Base-by-base conservation (phyloP, 2,888 invertebrate species). In the Acrobasis consociella region DNA sequence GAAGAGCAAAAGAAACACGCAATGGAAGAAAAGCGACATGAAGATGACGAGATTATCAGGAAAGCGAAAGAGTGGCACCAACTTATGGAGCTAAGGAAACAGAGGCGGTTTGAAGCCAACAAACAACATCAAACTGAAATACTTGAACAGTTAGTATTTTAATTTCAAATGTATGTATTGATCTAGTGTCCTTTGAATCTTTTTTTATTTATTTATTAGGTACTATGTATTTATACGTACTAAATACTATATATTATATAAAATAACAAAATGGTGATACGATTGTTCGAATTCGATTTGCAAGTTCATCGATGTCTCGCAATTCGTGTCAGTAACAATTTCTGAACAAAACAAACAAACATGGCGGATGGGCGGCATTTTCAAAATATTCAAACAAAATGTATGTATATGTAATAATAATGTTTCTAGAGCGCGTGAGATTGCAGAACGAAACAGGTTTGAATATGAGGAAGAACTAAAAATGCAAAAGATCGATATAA, bases 51-150 rank as follows among this genome's bases (percentile, higher is more conserved):
- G 0, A 76, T 86, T 64, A 75, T 82, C 11, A 74, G 73, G 10
- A 82, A 81, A 62, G 82, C 91, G 0, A 80, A 80, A 64, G 90
- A 89, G 64, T 92, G 89, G 89, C 65, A 89, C 62, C 75, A 78
- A 9, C 76, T 86, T 13, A 66, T 80, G 70, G 80, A 67, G 0
- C 63, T 74, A 5, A 76, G 75, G 64, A 78, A 72, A 61, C 71
- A 75, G 62, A 72, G 77, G 11, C 74, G 88, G 15, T 83, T 81
- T 17, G 82, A 87, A 0, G 80, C 49, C 38, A 87, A 91, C 64
- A 90, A 89, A 66, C 68, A 81, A 42, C 77, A 91, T 52, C 89
- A 91, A 76, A 77, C 70, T 67, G 90, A 89, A 1, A 82, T 92
- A 15, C 52, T 87, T 9, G 85, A 84, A 0, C 91, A 91, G 91